These are phyloP conservation scores for Megaceryle alcyon DNA, from an alignment of 2,797 vertebrate species.

Conservation along the genomic window DNA sequence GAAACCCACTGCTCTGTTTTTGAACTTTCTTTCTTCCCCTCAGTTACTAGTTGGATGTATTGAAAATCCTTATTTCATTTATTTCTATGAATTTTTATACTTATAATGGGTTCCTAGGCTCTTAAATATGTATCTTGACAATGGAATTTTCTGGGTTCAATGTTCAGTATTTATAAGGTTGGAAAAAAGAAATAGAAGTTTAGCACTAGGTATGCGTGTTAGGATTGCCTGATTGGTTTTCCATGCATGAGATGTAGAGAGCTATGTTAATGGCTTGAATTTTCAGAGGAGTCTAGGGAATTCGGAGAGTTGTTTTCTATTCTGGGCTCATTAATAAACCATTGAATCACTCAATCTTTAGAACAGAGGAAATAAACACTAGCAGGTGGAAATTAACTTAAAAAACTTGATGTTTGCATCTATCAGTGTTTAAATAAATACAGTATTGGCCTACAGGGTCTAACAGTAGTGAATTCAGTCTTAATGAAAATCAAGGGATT, in stretches of 20 bases:
- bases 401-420: background rate
- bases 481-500: background rate
- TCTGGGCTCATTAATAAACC: slow-evolving; percentile 16
- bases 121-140: background rate
- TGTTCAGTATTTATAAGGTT: background rate
- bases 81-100: background rate
- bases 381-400: background rate
- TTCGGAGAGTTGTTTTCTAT: slow-evolving; percentile 10
- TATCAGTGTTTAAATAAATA: background rate
- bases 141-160: background rate
- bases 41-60: background rate
- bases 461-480: background rate
- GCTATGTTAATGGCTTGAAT: background rate
- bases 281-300: background rate
- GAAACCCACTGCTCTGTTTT: background rate
- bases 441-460: background rate
- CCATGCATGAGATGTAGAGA: background rate
- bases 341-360: background rate
- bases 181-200: background rate
- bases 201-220: background rate
- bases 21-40: background rate
- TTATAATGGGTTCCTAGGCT: background rate
- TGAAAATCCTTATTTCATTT: background rate
- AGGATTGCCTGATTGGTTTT: background rate
- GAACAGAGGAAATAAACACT: background rate